These are phyloP conservation scores for Alligator sinensis DNA, from an alignment of 2,113 vertebrate genomes.

Conservation along the genomic window DNA sequence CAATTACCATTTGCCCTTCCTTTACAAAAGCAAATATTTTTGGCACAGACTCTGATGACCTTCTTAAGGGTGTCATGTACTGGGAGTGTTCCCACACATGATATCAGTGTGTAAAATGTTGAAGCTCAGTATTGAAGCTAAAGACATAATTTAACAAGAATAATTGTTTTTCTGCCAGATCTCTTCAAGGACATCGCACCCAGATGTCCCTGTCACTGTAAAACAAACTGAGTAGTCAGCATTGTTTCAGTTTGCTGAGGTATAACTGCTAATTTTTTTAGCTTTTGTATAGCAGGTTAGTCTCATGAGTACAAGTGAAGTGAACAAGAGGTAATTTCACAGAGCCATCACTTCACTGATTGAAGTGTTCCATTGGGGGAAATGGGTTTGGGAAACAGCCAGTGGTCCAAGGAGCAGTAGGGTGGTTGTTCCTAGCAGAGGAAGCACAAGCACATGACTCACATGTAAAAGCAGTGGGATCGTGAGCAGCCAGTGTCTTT, in stretches of 20 bases:
- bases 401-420: neutral
- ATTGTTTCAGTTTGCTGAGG: constrained; percentile 87
- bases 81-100: neutral
- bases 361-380: neutral
- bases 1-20: neutral
- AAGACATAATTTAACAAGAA: constrained; percentile 6
- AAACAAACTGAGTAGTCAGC: constrained; percentile 83
- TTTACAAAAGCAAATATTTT: neutral
- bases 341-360: neutral
- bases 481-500: neutral
- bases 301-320: neutral
- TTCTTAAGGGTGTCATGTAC: neutral
- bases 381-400: neutral
- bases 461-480: neutral
- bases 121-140: constrained; percentile 1
- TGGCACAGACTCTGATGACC: neutral
- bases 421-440: neutral
- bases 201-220: constrained; percentile 66
- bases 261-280: constrained; percentile 51
- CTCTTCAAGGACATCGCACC: constrained; percentile 81
- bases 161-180: constrained; percentile 77
- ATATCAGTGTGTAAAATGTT: neutral
- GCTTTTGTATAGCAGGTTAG: neutral
- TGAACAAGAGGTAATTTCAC: neutral
- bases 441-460: neutral